phyloP scores from a whole-genome alignment of 2,888 invertebrate species.

The Erebia palarica region DNA sequence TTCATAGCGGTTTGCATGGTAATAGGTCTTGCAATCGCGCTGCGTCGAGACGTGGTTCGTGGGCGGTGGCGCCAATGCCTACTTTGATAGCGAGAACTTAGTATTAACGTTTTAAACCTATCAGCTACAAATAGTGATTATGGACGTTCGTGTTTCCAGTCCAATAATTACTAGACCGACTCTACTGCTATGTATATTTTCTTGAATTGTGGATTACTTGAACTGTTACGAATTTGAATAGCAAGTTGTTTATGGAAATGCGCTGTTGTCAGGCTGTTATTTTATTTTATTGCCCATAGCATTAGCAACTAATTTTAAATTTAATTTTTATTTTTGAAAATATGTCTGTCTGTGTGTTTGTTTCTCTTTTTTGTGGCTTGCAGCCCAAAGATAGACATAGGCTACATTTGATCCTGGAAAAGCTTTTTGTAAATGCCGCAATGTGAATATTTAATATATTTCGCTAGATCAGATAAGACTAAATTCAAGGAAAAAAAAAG shows the following conservation, averaged over 20 bases:
- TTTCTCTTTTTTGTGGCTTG: no score
- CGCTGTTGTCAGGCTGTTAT: slow-evolving; percentile 21
- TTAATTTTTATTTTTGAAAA: background rate
- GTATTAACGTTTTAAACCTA: slow-evolving; percentile 50
- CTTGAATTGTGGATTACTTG: slow-evolving; percentile 37
- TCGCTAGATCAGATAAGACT: no score
- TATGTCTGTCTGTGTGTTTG: no score
- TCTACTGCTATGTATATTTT: slow-evolving; percentile 40
- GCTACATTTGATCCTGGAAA: background rate
- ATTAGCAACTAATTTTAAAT: background rate
- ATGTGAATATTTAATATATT: no score
- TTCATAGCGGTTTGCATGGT: slow-evolving; percentile 42
- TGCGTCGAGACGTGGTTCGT: slow-evolving; percentile 47
- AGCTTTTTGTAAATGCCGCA: background rate
- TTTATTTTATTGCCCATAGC: background rate
- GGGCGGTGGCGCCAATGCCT: slow-evolving; percentile 56
- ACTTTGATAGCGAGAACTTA: slow-evolving; percentile 49
- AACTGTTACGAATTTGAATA: slow-evolving; percentile 37
- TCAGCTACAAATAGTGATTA: slow-evolving; percentile 65
- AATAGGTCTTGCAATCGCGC: slow-evolving; percentile 48
- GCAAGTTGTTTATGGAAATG: slow-evolving; percentile 23
- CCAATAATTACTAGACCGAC: slow-evolving; percentile 59
- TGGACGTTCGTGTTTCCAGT: slow-evolving; percentile 56
- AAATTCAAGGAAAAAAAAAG: no score
- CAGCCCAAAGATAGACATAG: no score